phyloP scores from a whole-genome alignment of 2,888 invertebrate species.

The Allolobophora icterica region DNA sequence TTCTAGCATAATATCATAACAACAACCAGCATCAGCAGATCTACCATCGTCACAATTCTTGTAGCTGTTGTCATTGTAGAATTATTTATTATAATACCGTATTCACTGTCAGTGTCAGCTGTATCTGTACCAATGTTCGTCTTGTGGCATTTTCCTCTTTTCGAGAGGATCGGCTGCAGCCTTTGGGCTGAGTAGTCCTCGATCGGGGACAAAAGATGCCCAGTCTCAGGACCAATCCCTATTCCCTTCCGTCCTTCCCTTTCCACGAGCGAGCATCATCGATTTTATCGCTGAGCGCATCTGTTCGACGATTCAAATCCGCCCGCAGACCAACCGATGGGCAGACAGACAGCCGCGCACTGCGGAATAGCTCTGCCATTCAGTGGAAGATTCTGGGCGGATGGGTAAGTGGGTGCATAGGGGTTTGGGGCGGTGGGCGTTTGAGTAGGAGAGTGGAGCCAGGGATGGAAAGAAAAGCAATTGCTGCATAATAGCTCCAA shows the following conservation, averaged over 20 bases:
- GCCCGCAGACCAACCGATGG: not conserved
- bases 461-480: conserved; percentile 1
- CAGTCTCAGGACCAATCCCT: not conserved
- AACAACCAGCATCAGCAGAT: not conserved
- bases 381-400: not conserved
- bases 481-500: not conserved
- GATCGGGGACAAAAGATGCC: not conserved
- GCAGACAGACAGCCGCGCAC: not conserved
- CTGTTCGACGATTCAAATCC: conserved; percentile 9
- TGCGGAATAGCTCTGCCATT: not conserved
- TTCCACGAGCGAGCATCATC: not conserved
- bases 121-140: not conserved
- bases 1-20: not conserved
- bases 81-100: not conserved
- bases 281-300: not conserved
- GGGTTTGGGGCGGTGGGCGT: too few species aligned
- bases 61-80: too few species aligned
- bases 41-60: too few species aligned
- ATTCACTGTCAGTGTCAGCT: not conserved
- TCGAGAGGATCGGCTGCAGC: not conserved
- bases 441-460: not conserved
- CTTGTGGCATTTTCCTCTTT: not conserved
- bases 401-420: not conserved
- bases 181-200: not conserved
- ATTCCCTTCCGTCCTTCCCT: not conserved